These are phyloP conservation scores for Percopsis transmontana DNA, from an alignment of 2,113 vertebrate genomes.

Conservation along the genomic window DNA sequence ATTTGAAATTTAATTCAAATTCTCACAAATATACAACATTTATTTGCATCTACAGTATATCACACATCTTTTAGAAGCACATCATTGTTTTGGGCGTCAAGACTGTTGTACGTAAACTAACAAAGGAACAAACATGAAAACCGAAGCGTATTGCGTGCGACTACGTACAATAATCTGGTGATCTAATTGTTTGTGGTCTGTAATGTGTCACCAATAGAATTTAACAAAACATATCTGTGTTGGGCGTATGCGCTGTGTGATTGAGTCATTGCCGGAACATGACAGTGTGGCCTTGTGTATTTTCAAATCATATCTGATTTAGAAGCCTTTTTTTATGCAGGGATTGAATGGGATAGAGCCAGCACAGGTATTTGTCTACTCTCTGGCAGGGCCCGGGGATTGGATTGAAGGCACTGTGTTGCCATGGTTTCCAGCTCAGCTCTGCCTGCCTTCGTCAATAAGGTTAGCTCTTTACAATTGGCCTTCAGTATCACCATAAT, in stretches of 20 bases:
- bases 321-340: conserved; percentile 74
- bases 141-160: conserved; percentile 18
- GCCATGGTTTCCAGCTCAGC: conserved; percentile 81
- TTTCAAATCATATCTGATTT: conserved; percentile 59
- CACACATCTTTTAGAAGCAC: too few species aligned
- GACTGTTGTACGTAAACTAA: too few species aligned
- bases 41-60: too few species aligned
- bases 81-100: too few species aligned
- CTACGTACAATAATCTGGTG: conserved; percentile 24
- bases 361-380: conserved; percentile 77
- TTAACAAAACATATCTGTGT: conserved; percentile 1
- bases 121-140: conserved; percentile 1
- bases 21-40: too few species aligned
- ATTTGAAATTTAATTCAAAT: too few species aligned
- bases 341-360: conserved; percentile 72
- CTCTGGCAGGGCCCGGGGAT: conserved; percentile 69
- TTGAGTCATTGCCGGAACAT: conserved; percentile 56
- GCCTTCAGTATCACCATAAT: conserved; percentile 65
- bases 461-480: conserved; percentile 70
- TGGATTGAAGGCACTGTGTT: conserved; percentile 76
- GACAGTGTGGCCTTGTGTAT: conserved; percentile 60
- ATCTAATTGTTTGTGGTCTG: conserved; percentile 33
- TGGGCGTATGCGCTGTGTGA: conserved; percentile 39
- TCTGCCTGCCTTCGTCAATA: conserved; percentile 60
- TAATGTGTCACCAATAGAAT: conserved; percentile 40